Evolutionary conservation across 1,140 invertebrate species (phyloP), one percentile per base, ranked within the genome.

Genomic region (Drosophila funebris): DNA sequence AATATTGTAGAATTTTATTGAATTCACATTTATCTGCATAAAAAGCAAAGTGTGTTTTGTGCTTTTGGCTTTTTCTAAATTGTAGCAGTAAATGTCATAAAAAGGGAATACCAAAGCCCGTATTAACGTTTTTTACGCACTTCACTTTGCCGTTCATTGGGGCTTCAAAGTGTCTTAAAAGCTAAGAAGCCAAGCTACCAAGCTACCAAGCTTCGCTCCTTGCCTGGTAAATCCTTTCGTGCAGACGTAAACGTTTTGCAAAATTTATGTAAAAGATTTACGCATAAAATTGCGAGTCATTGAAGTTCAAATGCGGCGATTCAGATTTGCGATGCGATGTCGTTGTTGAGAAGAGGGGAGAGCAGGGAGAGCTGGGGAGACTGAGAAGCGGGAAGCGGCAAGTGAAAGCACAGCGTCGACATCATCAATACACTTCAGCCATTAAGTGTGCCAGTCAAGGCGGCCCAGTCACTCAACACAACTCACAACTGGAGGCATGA

Each of bases 261-360:
- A 79, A 87, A 88, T 88, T 88, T 88, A 88, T 88, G 83, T 88
- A 88, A 88, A 88, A 78, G 83, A 83, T 85, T 88, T 83, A 78
- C 81, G 78, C 83, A 88, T 88, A 88, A 88, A 88, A 88, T 83
- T 83, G 83, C 84, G 83, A 83, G 74, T 88, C 83, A 88, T 88
- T 88, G 83, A 79, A 82, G 83, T 88, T 83, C 78, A 88, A 87
- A 88, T 82, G 69, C 83, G 71, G 24, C 48, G 72, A 84, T 83
- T 84, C 76, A 84, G 80, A 83, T 83, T 83, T 75, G 74, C 53
- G 41, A 39, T 54, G 48, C 27, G 37, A 43, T 43, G 60, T 31
- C 27, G 37, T 16, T 16, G 16, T 20, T 9, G 5, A 9, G 14
- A 13, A 14, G 7, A 9, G 39, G 14, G 36, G 41, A 1, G 36